phyloP scores from a whole-genome alignment of 1,140 invertebrate species.

The Yoshiicerus persimilis region DNA sequence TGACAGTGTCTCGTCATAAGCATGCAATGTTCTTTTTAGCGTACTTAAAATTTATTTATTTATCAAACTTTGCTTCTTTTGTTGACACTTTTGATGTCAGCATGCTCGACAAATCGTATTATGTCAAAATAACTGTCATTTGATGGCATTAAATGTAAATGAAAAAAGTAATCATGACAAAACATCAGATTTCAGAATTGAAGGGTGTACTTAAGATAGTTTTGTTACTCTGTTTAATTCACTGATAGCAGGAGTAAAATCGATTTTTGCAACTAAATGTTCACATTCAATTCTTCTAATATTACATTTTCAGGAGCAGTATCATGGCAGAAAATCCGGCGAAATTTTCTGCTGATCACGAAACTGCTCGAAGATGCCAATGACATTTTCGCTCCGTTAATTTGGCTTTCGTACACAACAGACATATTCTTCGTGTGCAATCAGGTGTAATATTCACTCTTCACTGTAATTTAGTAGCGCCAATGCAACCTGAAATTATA shows the following conservation, averaged over 20 bases:
- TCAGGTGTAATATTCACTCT: conserved; percentile 26
- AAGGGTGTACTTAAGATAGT: too few relatives aligned
- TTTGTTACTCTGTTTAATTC: too few relatives aligned
- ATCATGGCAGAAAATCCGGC: conserved; percentile 28
- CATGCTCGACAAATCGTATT: background rate
- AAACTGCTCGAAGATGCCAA: conserved; percentile 40
- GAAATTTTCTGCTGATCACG: conserved; percentile 30
- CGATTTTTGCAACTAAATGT: background rate
- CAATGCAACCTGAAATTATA: background rate
- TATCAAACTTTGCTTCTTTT: background rate
- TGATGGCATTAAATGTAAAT: too few relatives aligned
- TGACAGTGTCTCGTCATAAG: background rate
- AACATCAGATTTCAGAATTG: too few relatives aligned
- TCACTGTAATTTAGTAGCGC: background rate
- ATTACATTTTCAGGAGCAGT: conserved; percentile 23
- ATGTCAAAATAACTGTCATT: too few relatives aligned
- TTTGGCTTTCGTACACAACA: conserved; percentile 45
- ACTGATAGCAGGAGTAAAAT: background rate
- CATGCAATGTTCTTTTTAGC: background rate
- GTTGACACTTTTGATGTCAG: background rate
- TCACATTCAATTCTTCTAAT: background rate
- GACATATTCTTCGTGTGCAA: conserved; percentile 46
- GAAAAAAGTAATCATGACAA: too few relatives aligned
- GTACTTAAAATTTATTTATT: background rate
- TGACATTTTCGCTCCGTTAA: conserved; percentile 38